phyloP scores from a whole-genome alignment of 1,140 invertebrate species.

The Leptinotarsa undecemlineata region DNA sequence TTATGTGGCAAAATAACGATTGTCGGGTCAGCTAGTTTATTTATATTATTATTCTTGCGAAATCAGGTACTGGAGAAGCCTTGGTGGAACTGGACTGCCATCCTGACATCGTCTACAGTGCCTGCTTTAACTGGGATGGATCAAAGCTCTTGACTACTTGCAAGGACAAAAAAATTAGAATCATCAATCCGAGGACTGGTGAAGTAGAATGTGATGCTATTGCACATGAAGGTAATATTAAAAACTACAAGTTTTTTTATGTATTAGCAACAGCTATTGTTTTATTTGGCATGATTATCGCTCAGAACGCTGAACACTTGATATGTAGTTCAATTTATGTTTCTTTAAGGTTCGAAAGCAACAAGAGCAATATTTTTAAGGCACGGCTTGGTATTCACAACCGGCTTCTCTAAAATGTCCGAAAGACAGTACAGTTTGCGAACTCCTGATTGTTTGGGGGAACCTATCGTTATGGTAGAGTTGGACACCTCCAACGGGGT shows the following conservation, averaged over 20 bases:
- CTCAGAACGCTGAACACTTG: not conserved
- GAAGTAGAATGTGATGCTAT: slow-evolving; percentile 85
- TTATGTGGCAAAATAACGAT: too few species aligned
- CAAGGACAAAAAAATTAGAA: slow-evolving; percentile 97
- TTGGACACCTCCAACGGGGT: slow-evolving; percentile 97
- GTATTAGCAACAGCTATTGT: too few species aligned
- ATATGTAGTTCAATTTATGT: not conserved
- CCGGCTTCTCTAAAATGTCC: slow-evolving; percentile 95
- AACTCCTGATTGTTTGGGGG: slow-evolving; percentile 83
- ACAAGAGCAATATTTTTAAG: slow-evolving; percentile 91
- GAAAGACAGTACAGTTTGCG: slow-evolving; percentile 94
- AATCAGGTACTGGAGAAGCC: slow-evolving; percentile 90
- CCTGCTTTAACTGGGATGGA: slow-evolving; percentile 97
- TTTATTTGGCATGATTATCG: too few species aligned
- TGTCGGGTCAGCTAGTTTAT: not conserved
- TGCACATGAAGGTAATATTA: slow-evolving; percentile 80
- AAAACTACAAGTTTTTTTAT: not conserved
- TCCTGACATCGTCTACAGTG: slow-evolving; percentile 94
- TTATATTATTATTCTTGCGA: slow-evolving; percentile 6
- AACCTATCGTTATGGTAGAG: slow-evolving; percentile 94
- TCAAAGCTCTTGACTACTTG: slow-evolving; percentile 94
- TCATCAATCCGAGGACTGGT: slow-evolving; percentile 91
- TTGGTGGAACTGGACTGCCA: slow-evolving; percentile 90
- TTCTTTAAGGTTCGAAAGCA: slow-evolving; percentile 73
- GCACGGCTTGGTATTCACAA: slow-evolving; percentile 91